A percentile compares a stretch with the other conserved stretches of the same genome.
These are phyloP conservation scores for Amphilophus citrinellus DNA, from an alignment of 2,113 vertebrate genomes.

Conservation along the genomic window DNA sequence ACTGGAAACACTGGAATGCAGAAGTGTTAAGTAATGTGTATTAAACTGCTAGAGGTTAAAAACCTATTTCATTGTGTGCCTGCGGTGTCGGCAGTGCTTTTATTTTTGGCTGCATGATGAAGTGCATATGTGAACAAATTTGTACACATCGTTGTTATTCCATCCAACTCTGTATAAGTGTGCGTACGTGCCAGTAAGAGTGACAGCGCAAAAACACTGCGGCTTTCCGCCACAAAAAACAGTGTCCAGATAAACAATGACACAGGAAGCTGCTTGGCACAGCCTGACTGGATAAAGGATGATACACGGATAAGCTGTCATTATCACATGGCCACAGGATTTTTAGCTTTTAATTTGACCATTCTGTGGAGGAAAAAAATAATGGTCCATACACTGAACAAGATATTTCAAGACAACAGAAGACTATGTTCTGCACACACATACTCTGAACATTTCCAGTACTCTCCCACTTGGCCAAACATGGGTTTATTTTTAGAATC, in stretches of 20 bases:
- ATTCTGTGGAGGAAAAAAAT: constrained; percentile 24
- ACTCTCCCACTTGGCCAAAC: constrained; percentile 63
- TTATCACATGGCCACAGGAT: constrained; percentile 50
- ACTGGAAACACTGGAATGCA: constrained; percentile 21
- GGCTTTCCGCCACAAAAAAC: constrained; percentile 37
- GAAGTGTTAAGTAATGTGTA: constrained; percentile 24
- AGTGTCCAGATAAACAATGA: constrained; percentile 64
- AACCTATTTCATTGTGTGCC: constrained; percentile 31
- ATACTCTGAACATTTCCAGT: constrained; percentile 49
- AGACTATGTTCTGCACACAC: constrained; percentile 50
- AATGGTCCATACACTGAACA: constrained; percentile 7
- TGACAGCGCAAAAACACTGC: constrained; percentile 58
- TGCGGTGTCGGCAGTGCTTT: constrained; percentile 32
- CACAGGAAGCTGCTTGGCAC: constrained; percentile 48
- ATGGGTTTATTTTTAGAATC: constrained; percentile 76
- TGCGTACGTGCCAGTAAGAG: constrained; percentile 24
- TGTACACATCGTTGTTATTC: constrained; percentile 34
- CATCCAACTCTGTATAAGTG: neutral
- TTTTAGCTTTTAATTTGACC: constrained; percentile 47
- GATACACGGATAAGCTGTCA: constrained; percentile 29
- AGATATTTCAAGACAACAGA: constrained; percentile 43
- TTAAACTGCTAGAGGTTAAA: neutral
- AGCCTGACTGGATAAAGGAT: constrained; percentile 33
- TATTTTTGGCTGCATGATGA: constrained; percentile 54
- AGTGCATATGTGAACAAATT: constrained; percentile 18